Conservation (phyloP, 2,888 invertebrate genomes). For the Drosophila villosipedis region DNA sequence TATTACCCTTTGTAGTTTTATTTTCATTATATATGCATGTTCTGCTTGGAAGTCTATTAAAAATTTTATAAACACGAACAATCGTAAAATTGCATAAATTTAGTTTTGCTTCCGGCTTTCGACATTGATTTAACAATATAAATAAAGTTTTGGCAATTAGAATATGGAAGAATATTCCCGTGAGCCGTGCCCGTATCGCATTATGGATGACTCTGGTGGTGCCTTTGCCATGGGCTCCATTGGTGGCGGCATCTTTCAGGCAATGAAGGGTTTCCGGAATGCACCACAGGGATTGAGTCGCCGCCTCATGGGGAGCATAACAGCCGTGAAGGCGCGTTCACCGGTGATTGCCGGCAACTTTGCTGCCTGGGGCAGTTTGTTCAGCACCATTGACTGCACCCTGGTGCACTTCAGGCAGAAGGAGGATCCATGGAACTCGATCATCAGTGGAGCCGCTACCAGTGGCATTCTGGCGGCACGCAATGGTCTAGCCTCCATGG, state of each 20-base stretch:
- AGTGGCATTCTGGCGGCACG: constrained; percentile 67
- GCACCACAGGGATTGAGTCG: constrained; percentile 90
- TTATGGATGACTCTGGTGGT: constrained; percentile 99
- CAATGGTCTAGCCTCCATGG: constrained; percentile 66
- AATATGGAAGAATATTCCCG: constrained; percentile 96
- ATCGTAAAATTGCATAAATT: constrained; percentile 35
- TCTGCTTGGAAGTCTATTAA: constrained; percentile 29
- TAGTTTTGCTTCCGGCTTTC: constrained; percentile 14
- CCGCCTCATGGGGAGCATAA: constrained; percentile 57
- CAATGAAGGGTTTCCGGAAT: constrained; percentile 98
- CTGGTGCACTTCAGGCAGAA: constrained; percentile 62
- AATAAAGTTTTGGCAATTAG: constrained; percentile 15
- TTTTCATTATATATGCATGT: constrained; percentile 28
- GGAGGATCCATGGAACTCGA: constrained; percentile 77
- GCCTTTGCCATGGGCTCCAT: constrained; percentile 99
- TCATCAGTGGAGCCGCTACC: constrained; percentile 68
- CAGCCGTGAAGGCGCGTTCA: constrained; percentile 58
- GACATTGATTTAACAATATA: constrained; percentile 6
- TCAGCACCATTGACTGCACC: constrained; percentile 67
- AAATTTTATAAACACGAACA: constrained; percentile 30
- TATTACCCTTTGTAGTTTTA: not conserved
- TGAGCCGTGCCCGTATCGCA: constrained; percentile 99
- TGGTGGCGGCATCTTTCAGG: constrained; percentile 98
- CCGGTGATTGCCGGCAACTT: constrained; percentile 67
- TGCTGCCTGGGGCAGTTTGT: constrained; percentile 68